phyloP scores from a whole-genome alignment of 2,888 invertebrate species.

The Cataglyphis altisquamis region DNA sequence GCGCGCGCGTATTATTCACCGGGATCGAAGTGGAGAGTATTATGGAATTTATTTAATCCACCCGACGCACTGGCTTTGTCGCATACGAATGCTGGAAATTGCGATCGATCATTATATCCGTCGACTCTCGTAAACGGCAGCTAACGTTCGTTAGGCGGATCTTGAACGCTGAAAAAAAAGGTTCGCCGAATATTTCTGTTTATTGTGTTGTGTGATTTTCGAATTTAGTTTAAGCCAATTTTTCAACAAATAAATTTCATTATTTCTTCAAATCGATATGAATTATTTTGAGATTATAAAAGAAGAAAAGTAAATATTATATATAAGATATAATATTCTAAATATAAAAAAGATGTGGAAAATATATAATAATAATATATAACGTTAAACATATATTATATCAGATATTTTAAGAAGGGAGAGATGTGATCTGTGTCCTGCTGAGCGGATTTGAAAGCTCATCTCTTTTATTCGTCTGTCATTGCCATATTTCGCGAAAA shows the following conservation, averaged over 20 bases:
- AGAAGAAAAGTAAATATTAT: neutral
- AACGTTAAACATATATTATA: neutral
- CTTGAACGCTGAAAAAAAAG: conserved; percentile 41
- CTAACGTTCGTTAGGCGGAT: conserved; percentile 60
- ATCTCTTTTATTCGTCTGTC: conserved; percentile 52
- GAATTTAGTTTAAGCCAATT: neutral
- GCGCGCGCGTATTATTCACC: conserved; percentile 73
- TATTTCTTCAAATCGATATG: neutral
- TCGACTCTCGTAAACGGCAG: conserved; percentile 72
- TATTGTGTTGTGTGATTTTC: neutral
- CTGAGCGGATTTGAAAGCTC: conserved; percentile 21
- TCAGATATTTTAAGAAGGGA: conserved; percentile 1
- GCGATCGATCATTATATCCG: conserved; percentile 80
- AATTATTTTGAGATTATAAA: conserved; percentile 10
- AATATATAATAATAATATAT: conserved; percentile 34
- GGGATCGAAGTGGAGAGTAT: conserved; percentile 80
- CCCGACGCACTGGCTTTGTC: conserved; percentile 81
- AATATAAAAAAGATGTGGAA: conserved; percentile 1
- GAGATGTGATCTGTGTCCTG: conserved; percentile 32
- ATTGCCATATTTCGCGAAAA: conserved; percentile 31
- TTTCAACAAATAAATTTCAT: neutral
- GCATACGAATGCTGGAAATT: conserved; percentile 80
- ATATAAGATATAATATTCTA: neutral
- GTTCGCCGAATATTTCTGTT: neutral
- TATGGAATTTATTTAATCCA: conserved; percentile 84